A percentile compares a stretch with the other conserved stretches of the same genome.
Evolutionary conservation across 2,888 invertebrate genomes (phyloP).

Genomic region (Meta bourneti): DNA sequence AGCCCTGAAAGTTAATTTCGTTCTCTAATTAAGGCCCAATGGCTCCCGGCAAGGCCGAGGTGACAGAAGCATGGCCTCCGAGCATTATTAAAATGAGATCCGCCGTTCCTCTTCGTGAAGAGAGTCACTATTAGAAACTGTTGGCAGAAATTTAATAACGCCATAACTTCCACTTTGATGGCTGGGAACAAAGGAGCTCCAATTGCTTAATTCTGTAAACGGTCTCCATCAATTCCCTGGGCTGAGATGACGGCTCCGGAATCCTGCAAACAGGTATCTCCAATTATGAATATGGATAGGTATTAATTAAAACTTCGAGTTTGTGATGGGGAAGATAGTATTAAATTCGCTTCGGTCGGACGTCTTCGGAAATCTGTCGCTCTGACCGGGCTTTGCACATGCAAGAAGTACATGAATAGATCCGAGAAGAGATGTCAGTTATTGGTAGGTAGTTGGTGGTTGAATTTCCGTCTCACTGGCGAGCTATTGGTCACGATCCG

Average conservation of each 20-base stretch:
- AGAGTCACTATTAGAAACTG: slow-evolving; percentile 49
- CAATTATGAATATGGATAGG: slow-evolving; percentile 67
- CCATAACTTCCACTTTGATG: slow-evolving; percentile 54
- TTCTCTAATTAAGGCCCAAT: slow-evolving; percentile 42
- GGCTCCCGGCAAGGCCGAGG: neutral
- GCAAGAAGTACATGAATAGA: too few species aligned
- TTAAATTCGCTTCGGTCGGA: slow-evolving; percentile 11
- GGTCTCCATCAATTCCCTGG: slow-evolving; percentile 25
- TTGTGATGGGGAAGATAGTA: neutral
- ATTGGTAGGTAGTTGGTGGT: too few species aligned
- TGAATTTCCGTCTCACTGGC: too few species aligned
- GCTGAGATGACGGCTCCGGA: slow-evolving; percentile 18
- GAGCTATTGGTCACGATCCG: too few species aligned
- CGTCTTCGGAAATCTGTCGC: neutral
- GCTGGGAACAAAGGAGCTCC: slow-evolving; percentile 36
- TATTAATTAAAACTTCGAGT: slow-evolving; percentile 36
- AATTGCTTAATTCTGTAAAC: slow-evolving; percentile 63
- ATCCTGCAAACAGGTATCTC: slow-evolving; percentile 15
- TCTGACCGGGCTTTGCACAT: too few species aligned
- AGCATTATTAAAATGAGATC: slow-evolving; percentile 59
- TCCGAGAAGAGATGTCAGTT: too few species aligned
- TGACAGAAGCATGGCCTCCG: neutral
- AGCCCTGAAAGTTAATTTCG: slow-evolving; percentile 34
- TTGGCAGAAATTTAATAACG: slow-evolving; percentile 66
- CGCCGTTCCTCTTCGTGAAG: slow-evolving; percentile 43